Percentiles rank a stretch among this genome's conserved stretches.
Conservation (phyloP, 1,140 invertebrate species). For the Nautilus pompilius region DNA sequence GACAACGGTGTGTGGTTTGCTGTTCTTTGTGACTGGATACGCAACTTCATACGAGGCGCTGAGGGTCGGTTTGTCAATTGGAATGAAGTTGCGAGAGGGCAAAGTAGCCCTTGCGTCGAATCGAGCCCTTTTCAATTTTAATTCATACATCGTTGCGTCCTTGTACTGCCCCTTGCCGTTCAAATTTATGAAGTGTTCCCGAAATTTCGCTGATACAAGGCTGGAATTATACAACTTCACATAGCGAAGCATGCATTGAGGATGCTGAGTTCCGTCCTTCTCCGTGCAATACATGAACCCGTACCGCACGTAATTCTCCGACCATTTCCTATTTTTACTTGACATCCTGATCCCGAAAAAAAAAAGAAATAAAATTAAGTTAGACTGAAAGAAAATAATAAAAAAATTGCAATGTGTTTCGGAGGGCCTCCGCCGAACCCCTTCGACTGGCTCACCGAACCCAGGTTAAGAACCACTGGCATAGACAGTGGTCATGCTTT, state of each 20-base stretch:
- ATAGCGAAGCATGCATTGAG: background rate
- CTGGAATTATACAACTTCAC: background rate
- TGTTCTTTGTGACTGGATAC: background rate
- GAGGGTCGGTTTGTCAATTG: background rate
- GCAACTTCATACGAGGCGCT: background rate
- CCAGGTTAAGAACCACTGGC: too few relatives aligned
- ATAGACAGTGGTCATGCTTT: too few relatives aligned
- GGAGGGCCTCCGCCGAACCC: too few relatives aligned
- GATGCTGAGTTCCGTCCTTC: background rate
- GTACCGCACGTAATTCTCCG: background rate
- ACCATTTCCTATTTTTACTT: background rate
- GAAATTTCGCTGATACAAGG: background rate
- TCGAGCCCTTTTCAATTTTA: too few relatives aligned
- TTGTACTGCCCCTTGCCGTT: background rate
- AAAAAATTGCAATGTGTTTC: too few relatives aligned
- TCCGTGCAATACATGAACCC: background rate
- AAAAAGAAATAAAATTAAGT: too few relatives aligned
- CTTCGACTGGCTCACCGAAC: too few relatives aligned
- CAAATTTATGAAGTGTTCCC: background rate
- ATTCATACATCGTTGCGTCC: too few relatives aligned
- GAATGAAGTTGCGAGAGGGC: background rate
- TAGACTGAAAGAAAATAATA: too few relatives aligned
- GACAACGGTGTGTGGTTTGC: background rate
- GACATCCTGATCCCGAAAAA: too few relatives aligned
- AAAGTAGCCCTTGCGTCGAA: background rate